Conservation (phyloP, 2,113 vertebrate genomes). For the Myiopsitta monachus region DNA sequence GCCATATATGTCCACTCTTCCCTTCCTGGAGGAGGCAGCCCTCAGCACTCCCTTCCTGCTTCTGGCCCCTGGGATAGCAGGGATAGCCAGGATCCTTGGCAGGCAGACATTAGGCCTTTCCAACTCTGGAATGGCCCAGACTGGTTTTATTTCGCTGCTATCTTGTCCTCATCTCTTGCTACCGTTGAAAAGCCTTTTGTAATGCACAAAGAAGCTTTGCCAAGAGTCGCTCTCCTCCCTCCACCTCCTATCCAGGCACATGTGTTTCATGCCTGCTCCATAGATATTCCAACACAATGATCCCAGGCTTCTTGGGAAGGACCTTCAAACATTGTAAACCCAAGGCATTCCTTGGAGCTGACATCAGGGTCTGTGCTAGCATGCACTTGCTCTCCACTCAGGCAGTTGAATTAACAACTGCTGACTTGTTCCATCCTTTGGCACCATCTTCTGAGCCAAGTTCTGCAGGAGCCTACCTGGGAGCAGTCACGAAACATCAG, state of each 20-base stretch:
- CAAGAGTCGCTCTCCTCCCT: neutral
- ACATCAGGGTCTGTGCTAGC: neutral
- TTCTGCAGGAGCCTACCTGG: neutral
- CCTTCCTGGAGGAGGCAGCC: neutral
- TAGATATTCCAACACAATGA: fast-evolving
- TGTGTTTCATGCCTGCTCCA: neutral
- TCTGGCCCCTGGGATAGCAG: neutral
- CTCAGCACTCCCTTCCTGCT: neutral
- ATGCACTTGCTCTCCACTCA: neutral
- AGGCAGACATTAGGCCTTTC: neutral
- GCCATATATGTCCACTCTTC: neutral
- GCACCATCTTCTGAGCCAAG: neutral
- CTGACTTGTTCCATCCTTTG: neutral
- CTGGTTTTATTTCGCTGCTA: neutral
- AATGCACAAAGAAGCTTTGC: conserved; percentile 8
- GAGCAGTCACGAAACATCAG: neutral
- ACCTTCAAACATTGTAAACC: neutral
- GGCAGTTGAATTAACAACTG: neutral
- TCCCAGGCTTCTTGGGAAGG: neutral
- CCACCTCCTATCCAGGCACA: neutral
- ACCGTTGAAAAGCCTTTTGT: neutral
- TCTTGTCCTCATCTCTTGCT: neutral
- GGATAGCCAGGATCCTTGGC: neutral
- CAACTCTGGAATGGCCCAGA: neutral
- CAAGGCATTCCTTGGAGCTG: neutral